Evolutionary conservation across 2,797 vertebrate species (phyloP).

Genomic region (Pipistrellus nathusii): DNA sequence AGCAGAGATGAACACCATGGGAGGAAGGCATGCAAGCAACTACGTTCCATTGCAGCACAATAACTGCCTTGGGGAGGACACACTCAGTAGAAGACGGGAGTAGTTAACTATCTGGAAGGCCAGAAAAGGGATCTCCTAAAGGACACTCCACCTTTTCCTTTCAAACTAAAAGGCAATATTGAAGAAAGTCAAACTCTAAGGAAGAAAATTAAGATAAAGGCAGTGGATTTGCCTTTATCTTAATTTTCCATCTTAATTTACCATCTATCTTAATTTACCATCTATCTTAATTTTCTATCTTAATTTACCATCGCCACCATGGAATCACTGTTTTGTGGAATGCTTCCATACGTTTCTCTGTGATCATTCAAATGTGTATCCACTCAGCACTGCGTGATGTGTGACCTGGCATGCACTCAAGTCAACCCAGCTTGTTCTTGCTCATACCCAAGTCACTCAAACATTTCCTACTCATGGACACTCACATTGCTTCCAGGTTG

Average conservation of each 20-base stretch:
- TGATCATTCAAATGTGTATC: neutral
- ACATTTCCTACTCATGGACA: neutral
- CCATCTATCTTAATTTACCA: too few relatives aligned
- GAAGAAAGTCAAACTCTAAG: neutral
- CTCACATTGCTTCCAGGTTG: neutral
- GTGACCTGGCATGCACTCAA: neutral
- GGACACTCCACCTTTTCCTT: neutral
- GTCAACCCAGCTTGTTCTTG: neutral
- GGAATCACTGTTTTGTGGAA: neutral
- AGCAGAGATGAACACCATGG: neutral
- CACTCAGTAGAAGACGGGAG: neutral
- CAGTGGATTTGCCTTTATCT: too few relatives aligned
- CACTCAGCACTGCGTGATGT: neutral
- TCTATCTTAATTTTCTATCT: too few relatives aligned
- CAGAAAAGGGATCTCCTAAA: neutral
- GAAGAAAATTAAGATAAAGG: slow-evolving; percentile 3
- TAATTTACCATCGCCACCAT: neutral
- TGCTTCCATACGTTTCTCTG: neutral
- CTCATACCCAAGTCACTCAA: neutral
- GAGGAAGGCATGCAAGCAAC: neutral
- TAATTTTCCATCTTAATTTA: too few relatives aligned
- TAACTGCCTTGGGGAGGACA: neutral
- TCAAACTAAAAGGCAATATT: slow-evolving; percentile 1
- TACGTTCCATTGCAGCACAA: neutral
- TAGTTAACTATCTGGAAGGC: neutral